Evolutionary conservation across 2,797 vertebrate species (phyloP).

Genomic region (Darevskia nairensis): DNA sequence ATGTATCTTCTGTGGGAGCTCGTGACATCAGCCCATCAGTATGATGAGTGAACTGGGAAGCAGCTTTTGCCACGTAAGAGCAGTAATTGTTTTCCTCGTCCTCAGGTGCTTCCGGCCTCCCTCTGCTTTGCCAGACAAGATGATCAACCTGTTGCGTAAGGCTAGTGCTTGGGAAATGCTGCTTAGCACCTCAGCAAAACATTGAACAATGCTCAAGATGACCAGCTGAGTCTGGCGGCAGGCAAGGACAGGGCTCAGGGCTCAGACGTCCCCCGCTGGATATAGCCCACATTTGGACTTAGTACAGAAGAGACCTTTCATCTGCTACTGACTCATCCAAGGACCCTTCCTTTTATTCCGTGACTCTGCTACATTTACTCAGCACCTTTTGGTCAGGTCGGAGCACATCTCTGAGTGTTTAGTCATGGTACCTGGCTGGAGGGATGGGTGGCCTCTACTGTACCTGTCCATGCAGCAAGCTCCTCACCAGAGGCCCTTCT

Average conservation of each 20-base stretch:
- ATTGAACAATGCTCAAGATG: neutral
- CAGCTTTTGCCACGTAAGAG: neutral
- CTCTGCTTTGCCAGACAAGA: neutral
- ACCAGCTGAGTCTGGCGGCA: neutral
- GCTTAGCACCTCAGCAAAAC: neutral
- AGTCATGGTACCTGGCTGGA: neutral
- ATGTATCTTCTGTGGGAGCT: rapidly evolving
- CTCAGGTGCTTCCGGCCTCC: neutral
- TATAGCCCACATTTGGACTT: neutral
- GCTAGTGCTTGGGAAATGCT: neutral
- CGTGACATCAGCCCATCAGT: neutral
- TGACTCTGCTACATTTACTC: too few species aligned
- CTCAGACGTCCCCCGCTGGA: neutral
- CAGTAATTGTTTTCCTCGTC: neutral
- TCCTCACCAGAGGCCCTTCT: neutral
- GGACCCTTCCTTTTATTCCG: too few species aligned
- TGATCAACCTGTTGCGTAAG: neutral
- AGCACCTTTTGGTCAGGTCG: too few species aligned
- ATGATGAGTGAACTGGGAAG: neutral
- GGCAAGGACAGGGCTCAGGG: neutral
- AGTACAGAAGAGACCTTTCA: neutral
- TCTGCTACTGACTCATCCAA: too few species aligned
- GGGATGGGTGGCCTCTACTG: neutral
- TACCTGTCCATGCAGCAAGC: too few species aligned
- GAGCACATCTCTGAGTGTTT: too few species aligned